Evolutionary conservation across 2,797 vertebrate genomes (phyloP), one percentile per base, ranked within the genome.

Genomic region (Crypturellus tataupa): DNA sequence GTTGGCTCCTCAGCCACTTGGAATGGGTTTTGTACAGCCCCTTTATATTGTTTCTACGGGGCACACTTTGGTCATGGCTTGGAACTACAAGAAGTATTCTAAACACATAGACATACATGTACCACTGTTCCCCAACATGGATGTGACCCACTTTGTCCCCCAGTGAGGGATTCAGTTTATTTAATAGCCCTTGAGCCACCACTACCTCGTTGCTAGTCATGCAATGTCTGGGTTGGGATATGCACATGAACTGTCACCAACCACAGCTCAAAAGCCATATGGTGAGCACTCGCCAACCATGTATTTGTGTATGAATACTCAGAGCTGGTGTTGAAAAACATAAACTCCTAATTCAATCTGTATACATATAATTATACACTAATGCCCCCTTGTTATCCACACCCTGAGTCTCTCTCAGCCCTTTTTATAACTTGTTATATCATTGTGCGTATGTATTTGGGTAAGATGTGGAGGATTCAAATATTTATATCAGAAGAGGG

Each of bases 401-500:
- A 77, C 4, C 10, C 84, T n/a, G n/a, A 80, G 24, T 20, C 18
- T 44, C 47, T 89, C 59, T n/a, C 59, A 49, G 46, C 51, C 12
- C 47, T 71, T 76, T 59, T 71, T 21, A 35, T 68, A 82, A 83
- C 33, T 49, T 58, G 20, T 40, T 82, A 14, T 33, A 82, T 80
- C 83, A 73, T 80, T 77, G 39, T 5, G 4, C 53, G 15, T 67
- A 46, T 46, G 72, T 67, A 10, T 83, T 81, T 68, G 63, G 67
- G 12, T 55, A 76, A 93, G 90, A 90, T 35, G 89, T 12, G 42
- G 68, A 82, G 68, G 75, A 85, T 64, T 68, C 78, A 94, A 80
- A 90, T 90, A 95, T 89, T 95, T 92, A 51, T 90, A 68, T 75
- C 58, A 46, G 92, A 39, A 37, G 58, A 60, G 8, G 46, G 42